Base-by-base conservation (phyloP, 2,888 invertebrate genomes). In the Steinernema carpocapsae region DNA sequence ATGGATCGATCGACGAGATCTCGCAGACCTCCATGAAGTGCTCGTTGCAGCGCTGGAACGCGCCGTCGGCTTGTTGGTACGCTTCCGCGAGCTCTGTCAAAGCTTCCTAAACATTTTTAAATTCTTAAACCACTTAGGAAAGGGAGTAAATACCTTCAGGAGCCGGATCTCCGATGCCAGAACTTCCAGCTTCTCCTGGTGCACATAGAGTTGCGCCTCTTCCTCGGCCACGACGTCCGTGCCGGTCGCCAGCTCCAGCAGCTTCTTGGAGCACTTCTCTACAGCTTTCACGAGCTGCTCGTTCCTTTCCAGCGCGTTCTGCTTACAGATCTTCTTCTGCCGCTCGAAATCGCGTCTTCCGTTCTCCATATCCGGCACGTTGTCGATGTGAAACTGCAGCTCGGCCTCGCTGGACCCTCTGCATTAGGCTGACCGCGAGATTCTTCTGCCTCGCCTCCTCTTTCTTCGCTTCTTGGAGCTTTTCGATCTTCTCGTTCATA, bases 311-410 rank as follows among this genome's bases (percentile, higher is more conserved):
- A 64, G 29, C 64, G 64, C n/a, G 10, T 43, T 10, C 71, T 24
- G 46, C 72, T 56, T 29, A 26, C 48, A 59, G 48, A 48, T 19
- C 46, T 74, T 51, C 42, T 75, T 43, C 17, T 70, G 52, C 14
- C 76, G 29, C n/a, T 77, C 73, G 14, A 70, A 74, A 12, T 43
- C 78, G 14, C 22, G 26, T 56, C 77, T 72, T 12, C 77, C 80
- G 24, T 52, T 26, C 14, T 75, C 75, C 37, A 80, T 19, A 59
- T 80, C 46, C 0, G 78, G 76, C 48, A 51, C 59, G 22, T 22
- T 22, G 10, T 46, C 73, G 14, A 42, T n/a, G 26, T 74, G 45
- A 43, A 10, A 29, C 0, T 71, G 56, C 29, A 76, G 37, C 19
- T 17, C n/a, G 0, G 22, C 29, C 0, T 17, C 29, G 45, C 22